Conservation (phyloP, 2,888 invertebrate species). For the Halictus ligatus region DNA sequence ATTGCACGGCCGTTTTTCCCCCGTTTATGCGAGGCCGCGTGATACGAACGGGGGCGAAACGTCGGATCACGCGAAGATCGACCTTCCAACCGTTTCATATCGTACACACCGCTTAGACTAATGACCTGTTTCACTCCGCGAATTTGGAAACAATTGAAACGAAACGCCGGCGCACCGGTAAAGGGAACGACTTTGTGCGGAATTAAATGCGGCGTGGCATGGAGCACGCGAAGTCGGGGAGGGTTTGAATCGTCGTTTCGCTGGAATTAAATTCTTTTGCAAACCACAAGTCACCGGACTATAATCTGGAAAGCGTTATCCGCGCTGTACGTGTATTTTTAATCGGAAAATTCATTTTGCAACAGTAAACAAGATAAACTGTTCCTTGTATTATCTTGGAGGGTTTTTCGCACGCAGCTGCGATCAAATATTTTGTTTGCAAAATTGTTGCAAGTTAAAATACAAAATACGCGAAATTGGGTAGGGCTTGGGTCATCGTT, state of each 20-base stretch:
- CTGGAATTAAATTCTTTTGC: background rate
- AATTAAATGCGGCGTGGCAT: background rate
- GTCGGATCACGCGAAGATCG: conserved; percentile 37
- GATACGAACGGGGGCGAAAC: conserved; percentile 21
- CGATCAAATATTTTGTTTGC: no score
- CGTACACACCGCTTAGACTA: conserved; percentile 15
- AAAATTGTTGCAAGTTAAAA: no score
- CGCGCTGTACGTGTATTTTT: no score
- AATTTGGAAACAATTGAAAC: background rate
- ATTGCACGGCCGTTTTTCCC: conserved; percentile 43
- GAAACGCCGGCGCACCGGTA: background rate
- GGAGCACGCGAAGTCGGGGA: background rate
- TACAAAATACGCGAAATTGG: no score
- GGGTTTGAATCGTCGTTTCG: background rate
- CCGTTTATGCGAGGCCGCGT: conserved; percentile 14
- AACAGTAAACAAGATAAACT: background rate
- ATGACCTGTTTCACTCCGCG: background rate
- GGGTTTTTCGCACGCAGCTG: no score
- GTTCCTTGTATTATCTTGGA: no score
- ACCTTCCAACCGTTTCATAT: conserved; percentile 15
- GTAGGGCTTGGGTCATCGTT: no score
- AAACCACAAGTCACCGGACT: background rate
- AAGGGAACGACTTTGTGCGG: background rate
- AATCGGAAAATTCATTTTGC: no score
- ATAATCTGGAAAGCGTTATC: no score